A percentile compares a stretch with the other conserved stretches of the same genome.
Conservation (phyloP, 2,797 vertebrate species). For the Orestias chungarensis region DNA sequence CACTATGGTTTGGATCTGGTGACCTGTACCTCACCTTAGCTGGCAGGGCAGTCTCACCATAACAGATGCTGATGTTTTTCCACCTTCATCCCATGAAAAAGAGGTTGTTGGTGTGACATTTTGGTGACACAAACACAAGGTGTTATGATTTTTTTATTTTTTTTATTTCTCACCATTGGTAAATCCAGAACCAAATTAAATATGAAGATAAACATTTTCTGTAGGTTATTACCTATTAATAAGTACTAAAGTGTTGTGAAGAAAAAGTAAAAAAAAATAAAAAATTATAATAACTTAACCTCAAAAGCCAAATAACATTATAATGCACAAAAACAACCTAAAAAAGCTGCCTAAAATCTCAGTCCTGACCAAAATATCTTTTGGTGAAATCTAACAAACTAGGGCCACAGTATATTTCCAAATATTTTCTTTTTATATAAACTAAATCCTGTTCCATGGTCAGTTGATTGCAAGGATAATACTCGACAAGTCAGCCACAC, state of each 20-base stretch:
- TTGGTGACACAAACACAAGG: too few species aligned
- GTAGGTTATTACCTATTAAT: neutral
- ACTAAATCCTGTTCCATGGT: neutral
- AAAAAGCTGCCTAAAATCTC: neutral
- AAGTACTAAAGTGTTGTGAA: neutral
- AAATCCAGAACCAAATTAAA: neutral
- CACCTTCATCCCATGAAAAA: neutral
- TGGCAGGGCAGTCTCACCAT: neutral
- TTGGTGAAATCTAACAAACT: neutral
- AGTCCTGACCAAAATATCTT: neutral
- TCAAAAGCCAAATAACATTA: neutral
- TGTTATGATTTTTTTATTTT: neutral
- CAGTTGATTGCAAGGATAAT: neutral
- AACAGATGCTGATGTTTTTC: neutral
- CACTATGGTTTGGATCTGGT: neutral
- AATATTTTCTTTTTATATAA: neutral
- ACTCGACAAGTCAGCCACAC: neutral
- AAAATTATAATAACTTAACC: neutral
- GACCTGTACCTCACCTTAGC: neutral
- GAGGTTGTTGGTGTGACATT: neutral
- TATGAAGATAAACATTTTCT: neutral
- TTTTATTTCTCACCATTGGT: too few species aligned
- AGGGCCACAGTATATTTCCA: neutral
- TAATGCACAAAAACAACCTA: neutral
- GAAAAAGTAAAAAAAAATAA: neutral